phyloP scores from a whole-genome alignment of 2,888 invertebrate genomes.

The Anthophora plumipes region DNA sequence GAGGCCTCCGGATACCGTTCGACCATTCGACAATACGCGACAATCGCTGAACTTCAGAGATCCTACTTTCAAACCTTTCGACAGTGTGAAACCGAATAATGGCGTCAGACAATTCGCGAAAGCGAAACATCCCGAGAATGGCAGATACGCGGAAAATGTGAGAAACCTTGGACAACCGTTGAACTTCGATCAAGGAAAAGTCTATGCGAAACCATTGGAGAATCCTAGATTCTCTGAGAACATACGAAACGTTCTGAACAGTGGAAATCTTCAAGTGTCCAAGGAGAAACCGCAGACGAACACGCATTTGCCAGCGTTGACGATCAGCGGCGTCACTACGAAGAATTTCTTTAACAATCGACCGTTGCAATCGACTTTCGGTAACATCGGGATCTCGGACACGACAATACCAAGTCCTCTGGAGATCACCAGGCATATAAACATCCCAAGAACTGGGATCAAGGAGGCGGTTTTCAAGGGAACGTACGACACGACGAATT shows the following conservation, averaged over 20 bases:
- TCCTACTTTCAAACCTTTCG: neutral
- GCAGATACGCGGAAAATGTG: conserved; percentile 32
- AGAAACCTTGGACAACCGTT: neutral
- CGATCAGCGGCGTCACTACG: neutral
- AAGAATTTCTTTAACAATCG: conserved; percentile 14
- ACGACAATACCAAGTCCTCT: conserved; percentile 31
- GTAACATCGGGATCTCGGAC: conserved; percentile 3
- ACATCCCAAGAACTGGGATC: neutral
- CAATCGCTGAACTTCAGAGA: neutral
- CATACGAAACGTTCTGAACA: neutral
- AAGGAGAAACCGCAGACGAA: neutral
- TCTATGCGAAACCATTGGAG: neutral
- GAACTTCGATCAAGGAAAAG: conserved; percentile 1
- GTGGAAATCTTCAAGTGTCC: neutral
- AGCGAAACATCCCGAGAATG: neutral
- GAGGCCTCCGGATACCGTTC: neutral
- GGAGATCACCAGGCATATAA: conserved; percentile 26
- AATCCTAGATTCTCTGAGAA: neutral
- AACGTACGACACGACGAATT: neutral
- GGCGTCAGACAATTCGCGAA: neutral
- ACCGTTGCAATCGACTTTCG: conserved; percentile 1
- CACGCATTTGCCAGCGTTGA: neutral
- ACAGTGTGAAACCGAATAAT: neutral
- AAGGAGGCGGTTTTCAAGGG: neutral
- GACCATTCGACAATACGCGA: neutral